Conservation (phyloP, 1,140 invertebrate species). For the Diabrotica virgifera region DNA sequence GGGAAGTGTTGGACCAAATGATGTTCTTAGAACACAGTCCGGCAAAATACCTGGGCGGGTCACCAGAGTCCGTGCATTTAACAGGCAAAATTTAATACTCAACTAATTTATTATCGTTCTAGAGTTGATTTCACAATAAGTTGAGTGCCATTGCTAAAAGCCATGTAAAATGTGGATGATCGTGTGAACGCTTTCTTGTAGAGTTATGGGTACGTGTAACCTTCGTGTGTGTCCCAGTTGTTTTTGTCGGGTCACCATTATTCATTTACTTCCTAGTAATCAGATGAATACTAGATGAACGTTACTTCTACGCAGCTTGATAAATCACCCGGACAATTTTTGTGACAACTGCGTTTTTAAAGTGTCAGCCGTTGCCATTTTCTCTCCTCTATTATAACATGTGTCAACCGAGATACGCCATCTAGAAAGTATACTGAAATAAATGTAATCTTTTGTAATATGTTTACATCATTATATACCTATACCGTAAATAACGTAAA, state of each 20-base stretch:
- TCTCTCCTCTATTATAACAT: background rate
- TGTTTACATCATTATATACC: no score
- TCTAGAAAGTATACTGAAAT: no score
- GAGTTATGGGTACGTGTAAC: constrained; percentile 7
- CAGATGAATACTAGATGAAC: background rate
- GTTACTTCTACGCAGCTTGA: background rate
- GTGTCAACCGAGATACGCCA: no score
- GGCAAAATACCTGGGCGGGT: constrained; percentile 31
- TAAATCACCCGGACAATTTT: background rate
- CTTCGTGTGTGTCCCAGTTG: constrained; percentile 11
- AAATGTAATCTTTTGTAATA: no score
- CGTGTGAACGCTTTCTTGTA: constrained; percentile 28
- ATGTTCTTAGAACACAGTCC: constrained; percentile 5
- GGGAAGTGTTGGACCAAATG: background rate
- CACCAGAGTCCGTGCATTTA: constrained; percentile 16
- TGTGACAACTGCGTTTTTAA: background rate
- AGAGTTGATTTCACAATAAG: constrained; percentile 27
- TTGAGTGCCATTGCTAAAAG: constrained; percentile 27
- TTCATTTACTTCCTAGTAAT: constrained; percentile 1
- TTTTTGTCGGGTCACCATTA: background rate
- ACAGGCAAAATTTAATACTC: constrained; percentile 32
- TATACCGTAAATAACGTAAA: no score
- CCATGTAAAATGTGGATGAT: constrained; percentile 25
- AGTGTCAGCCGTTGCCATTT: background rate
- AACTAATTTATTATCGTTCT: constrained; percentile 34